Conservation (phyloP, 2,113 vertebrate genomes). For the Nesoenas mayeri region DNA sequence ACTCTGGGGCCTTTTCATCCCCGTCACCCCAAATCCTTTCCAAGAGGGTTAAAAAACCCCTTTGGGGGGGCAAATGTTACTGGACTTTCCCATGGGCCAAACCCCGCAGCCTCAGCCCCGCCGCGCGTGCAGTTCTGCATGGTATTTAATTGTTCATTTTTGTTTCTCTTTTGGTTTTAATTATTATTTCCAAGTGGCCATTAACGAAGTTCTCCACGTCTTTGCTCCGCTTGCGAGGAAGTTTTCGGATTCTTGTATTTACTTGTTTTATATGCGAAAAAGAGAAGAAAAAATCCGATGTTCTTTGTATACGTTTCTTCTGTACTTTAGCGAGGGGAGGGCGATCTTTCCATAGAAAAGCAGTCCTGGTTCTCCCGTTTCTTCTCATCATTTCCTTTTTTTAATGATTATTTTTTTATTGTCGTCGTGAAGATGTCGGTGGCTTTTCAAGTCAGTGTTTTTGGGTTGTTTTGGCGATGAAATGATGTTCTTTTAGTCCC, state of each 20-base stretch:
- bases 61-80: neutral
- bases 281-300: neutral
- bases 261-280: constrained; percentile 68
- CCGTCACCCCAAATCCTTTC: neutral
- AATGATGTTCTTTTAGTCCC: constrained; percentile 61
- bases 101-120: neutral
- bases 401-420: constrained; percentile 70
- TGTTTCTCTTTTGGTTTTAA: neutral
- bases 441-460: constrained; percentile 54
- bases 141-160: constrained; percentile 52
- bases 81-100: constrained; percentile 7
- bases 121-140: neutral
- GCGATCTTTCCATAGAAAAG: constrained; percentile 36
- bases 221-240: constrained; percentile 58
- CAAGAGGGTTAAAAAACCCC: neutral
- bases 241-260: constrained; percentile 68
- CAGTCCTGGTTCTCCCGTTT: constrained; percentile 60
- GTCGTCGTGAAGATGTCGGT: constrained; percentile 70
- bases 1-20: neutral
- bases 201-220: constrained; percentile 21
- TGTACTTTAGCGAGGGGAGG: constrained; percentile 47
- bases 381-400: constrained; percentile 55
- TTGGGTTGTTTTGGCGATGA: constrained; percentile 50
- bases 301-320: constrained; percentile 64
- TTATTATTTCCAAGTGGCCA: neutral